Base-by-base conservation (phyloP, 2,888 invertebrate genomes). In the Ectropis crepuscularia region DNA sequence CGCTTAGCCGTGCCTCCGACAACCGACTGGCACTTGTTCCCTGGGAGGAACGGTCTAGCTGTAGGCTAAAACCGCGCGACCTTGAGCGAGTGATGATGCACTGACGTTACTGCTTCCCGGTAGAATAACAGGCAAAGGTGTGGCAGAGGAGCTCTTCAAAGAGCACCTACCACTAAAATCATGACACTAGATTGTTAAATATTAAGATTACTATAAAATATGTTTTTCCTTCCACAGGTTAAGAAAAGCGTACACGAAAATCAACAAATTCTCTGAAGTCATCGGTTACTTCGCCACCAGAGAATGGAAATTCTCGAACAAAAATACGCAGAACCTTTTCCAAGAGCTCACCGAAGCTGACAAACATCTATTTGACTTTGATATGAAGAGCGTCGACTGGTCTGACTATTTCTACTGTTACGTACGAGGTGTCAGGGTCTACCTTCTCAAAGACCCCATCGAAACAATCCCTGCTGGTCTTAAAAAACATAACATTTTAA, bases 211-310 rank as follows among this genome's bases (percentile, higher is more conserved):
- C 4, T 2, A 4, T 28, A 28, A 28, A 28, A 16, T 16, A 6
- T 16, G 5, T 9, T 4, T 11, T 43, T 43, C 43, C 10, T 12
- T 51, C 28, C 6, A 16, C 91, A 97, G 97, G 85, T 93, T 96
- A 87, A 93, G 95, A 64, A 95, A 95, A 78, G 94, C 95, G 0
- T 97, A 97, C 84, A 93, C 92, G 69, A 96, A 96, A 82, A 94
- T 97, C 65, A 94, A 96, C 74, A 95, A 95, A 80, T 95, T 97
- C 76, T 93, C 95, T 65, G 94, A 94, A 12, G 95, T 95, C 0
- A 90, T 97, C 51, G 93, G 95, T 0, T 97, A 96, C 81, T 97
- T 97, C 84, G 94, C 96, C 4, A 93, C 94, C 0, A 90, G 95
- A 48, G 93, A 95, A 58, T 97, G 97, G 97, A 92, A 90, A 42